phyloP scores from a whole-genome alignment of 2,797 vertebrate species.

The Phrynocephalus vlangalii region DNA sequence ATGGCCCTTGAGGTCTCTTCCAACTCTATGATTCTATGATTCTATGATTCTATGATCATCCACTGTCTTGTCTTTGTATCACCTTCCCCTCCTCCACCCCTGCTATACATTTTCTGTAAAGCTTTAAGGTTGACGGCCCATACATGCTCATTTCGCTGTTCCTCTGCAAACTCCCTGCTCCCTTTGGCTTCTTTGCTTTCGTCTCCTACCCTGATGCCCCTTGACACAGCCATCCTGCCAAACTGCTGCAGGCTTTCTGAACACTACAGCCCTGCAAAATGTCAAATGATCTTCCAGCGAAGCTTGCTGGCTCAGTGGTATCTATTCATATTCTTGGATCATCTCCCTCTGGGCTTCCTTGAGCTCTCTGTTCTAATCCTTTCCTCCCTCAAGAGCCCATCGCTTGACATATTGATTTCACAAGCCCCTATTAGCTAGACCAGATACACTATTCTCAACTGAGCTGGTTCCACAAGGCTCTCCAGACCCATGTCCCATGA shows the following conservation, averaged over 20 bases:
- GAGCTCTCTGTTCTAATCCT: slow-evolving; percentile 44
- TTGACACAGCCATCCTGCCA: slow-evolving; percentile 41
- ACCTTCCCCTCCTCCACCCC: neutral
- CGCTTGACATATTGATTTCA: slow-evolving; percentile 52
- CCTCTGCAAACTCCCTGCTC: neutral
- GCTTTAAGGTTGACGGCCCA: slow-evolving; percentile 12
- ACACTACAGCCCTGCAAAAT: slow-evolving; percentile 55
- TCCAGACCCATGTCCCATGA: slow-evolving; percentile 44
- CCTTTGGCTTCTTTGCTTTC: neutral
- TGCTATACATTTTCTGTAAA: slow-evolving; percentile 14
- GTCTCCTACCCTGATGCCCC: slow-evolving; percentile 39
- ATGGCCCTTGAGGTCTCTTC: no score
- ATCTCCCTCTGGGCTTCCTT: slow-evolving; percentile 47
- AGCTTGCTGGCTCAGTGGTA: slow-evolving; percentile 49
- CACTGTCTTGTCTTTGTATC: neutral
- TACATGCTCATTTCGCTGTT: neutral
- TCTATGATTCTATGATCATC: neutral
- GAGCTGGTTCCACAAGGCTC: slow-evolving; percentile 51
- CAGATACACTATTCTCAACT: slow-evolving; percentile 6
- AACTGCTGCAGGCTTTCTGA: slow-evolving; percentile 42
- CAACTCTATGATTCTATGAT: no score
- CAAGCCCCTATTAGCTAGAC: slow-evolving; percentile 56
- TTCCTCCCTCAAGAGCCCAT: slow-evolving; percentile 42
- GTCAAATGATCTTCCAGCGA: slow-evolving; percentile 52
- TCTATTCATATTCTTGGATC: slow-evolving; percentile 47